Percentiles rank a stretch among this genome's conserved stretches.
phyloP scores from a whole-genome alignment of 2,888 invertebrate species.

The Ditula angustiorana region DNA sequence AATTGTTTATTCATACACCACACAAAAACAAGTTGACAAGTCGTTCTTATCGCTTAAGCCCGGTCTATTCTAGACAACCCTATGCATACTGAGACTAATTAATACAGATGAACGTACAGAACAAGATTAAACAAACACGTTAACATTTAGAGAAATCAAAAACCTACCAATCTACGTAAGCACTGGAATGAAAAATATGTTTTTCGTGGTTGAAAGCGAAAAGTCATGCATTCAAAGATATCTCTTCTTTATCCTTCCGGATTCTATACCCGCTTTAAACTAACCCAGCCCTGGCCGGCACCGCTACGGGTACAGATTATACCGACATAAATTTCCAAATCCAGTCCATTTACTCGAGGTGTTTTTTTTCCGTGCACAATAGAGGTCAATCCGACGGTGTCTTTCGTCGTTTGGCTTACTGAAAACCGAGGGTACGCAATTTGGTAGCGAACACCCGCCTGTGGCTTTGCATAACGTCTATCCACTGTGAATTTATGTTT shows the following conservation, averaged over 20 bases:
- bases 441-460: constrained; percentile 44
- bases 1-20: too few species aligned
- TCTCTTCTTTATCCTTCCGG: neutral
- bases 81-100: too few species aligned
- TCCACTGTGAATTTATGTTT: constrained; percentile 40
- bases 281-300: constrained; percentile 1
- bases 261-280: constrained; percentile 3
- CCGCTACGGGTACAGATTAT: constrained; percentile 53
- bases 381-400: constrained; percentile 43
- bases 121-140: too few species aligned
- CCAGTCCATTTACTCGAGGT: constrained; percentile 49
- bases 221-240: neutral
- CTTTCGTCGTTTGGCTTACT: constrained; percentile 45
- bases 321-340: constrained; percentile 59
- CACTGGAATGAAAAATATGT: too few species aligned
- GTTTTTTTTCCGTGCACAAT: constrained; percentile 49
- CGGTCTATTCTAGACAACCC: too few species aligned
- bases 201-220: neutral
- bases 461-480: constrained; percentile 40
- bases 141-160: too few species aligned
- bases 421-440: constrained; percentile 43
- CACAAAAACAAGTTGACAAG: too few species aligned
- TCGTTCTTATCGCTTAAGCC: too few species aligned
- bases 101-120: too few species aligned
- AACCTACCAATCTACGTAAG: too few species aligned